Base-by-base conservation (phyloP, 2,113 vertebrate species). In the Chitala chitala region DNA sequence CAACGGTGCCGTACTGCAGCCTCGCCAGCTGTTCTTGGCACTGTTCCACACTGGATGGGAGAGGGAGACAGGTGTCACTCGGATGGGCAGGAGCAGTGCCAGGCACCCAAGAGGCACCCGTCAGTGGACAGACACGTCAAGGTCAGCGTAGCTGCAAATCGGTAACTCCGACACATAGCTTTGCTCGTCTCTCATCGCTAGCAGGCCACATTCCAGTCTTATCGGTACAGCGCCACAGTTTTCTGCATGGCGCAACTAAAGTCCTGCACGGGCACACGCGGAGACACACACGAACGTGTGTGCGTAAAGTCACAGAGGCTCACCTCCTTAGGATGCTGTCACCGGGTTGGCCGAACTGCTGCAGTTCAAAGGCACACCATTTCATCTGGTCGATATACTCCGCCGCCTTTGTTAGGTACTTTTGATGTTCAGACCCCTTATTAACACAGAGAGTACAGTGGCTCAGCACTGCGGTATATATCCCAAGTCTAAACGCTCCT, bases 331-430 rank as follows among this genome's bases (percentile, higher is more conserved):
- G 83, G 78, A 94, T 78, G 13, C 80, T 73, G 0, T 96, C 93
- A 48, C 79, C 86, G 1, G 86, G 86, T 31, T 94, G 87, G 31
- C 91, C 91, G 88, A 93, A 85, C 59, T 90, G 90, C 42, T 90
- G 88, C 82, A 94, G 82, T 4, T 94, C 92, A 75, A 86, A 78
- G 77, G 91, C 86, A 51, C 85, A 85, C 1, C 78, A 29, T 2
- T 78, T 91, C 1, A 94, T 84, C 63, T 94, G 91, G 3, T 94
- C 92, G 42, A 96, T 87, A 36, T 86, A 77, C 1, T 95, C 93
- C 0, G 84, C 82, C 50, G 92, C 85, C 73, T 91, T 83, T 0
- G 69, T 71, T 79, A 98, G 82, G 48, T 66, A 82, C 0, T 89
- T 93, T 0, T 97, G 93, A 3, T 0, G 0, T 42, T 4, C 5